Percentiles rank a stretch among this genome's conserved stretches.
phyloP scores from a whole-genome alignment of 1,140 invertebrate species.

The Pachyrhynchus sulphureomaculatus region DNA sequence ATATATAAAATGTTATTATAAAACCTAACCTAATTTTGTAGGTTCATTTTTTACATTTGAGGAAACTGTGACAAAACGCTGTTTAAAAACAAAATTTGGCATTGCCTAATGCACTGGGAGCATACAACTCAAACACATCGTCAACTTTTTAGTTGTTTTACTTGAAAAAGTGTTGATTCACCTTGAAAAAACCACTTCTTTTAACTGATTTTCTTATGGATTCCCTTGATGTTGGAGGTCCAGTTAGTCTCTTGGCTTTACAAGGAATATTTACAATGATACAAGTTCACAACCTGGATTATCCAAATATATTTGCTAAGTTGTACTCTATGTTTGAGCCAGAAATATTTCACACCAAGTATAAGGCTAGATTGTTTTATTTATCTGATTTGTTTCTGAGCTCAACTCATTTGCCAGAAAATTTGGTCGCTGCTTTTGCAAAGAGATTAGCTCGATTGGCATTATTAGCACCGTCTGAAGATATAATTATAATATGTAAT shows the following conservation, averaged over 20 bases:
- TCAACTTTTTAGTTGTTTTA: constrained; percentile 75
- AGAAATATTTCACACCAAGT: constrained; percentile 87
- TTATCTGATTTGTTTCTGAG: constrained; percentile 87
- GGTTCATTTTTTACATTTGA: constrained; percentile 42
- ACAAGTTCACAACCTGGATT: constrained; percentile 89
- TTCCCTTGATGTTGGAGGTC: constrained; percentile 82
- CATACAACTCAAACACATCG: constrained; percentile 69
- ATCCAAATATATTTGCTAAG: constrained; percentile 93
- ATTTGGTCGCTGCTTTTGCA: constrained; percentile 88
- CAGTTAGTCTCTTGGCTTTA: constrained; percentile 84
- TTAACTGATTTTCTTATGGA: constrained; percentile 93
- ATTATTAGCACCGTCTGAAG: constrained; percentile 77
- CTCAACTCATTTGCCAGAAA: constrained; percentile 91
- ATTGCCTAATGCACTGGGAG: constrained; percentile 67
- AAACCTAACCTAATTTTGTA: constrained; percentile 5
- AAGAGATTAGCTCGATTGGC: constrained; percentile 84
- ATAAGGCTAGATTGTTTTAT: constrained; percentile 83
- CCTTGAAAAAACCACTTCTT: constrained; percentile 76
- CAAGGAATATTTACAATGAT: constrained; percentile 92
- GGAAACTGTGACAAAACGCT: constrained; percentile 38
- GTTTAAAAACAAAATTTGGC: constrained; percentile 74
- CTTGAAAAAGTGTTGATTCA: constrained; percentile 81
- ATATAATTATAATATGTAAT: constrained; percentile 75
- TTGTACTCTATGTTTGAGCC: constrained; percentile 91
- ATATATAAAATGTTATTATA: neutral